Base-by-base conservation (phyloP, 2,888 invertebrate species). In the Acanthosepion lycidas region DNA sequence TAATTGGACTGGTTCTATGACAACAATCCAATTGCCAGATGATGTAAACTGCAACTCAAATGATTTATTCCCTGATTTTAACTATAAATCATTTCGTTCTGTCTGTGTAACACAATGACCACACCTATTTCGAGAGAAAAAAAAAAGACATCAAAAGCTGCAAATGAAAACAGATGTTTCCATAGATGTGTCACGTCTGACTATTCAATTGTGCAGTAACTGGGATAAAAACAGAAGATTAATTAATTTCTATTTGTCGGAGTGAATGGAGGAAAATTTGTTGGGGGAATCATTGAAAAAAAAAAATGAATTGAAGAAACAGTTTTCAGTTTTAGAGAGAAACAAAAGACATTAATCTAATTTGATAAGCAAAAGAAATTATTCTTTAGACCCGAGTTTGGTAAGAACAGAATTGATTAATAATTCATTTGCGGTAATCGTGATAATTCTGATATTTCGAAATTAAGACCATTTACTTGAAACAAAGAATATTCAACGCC, bases 151-250 rank as follows among this genome's bases (percentile, higher is more conserved):
- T n/a, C n/a, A 33, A 33, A 33, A 1, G 6, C 6, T 12, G 15
- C 12, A n/a, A n/a, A 78, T 12, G n/a, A 78, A n/a, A 12, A 33
- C 0, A n/a, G 0, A 2, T 78, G 78, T 78, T 78, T 78, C 78
- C 78, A 78, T n/a, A 78, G 78, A 78, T n/a, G n/a, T 78, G 78
- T 78, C 78, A 78, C 78, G 78, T 78, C 78, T 78, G 15, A 78
- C n/a, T 6, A 15, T 15, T 42, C 42, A n/a, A 33, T 78, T n/a
- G 12, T 78, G 9, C n/a, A n/a, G 15, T n/a, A 18, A 15, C n/a
- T 6, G 59, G 78, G n/a, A n/a, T 15, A 78, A 78, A 1, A n/a
- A 78, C 12, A n/a, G 8, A 5, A n/a, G 78, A 18, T 26, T 64
- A 42, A 9, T 9, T 78, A n/a, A 33, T 78, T 78, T 78, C 20